Percentiles rank a stretch among this genome's conserved stretches.
phyloP scores from a whole-genome alignment of 1,140 invertebrate species.

The Drosophila kepulauana region DNA sequence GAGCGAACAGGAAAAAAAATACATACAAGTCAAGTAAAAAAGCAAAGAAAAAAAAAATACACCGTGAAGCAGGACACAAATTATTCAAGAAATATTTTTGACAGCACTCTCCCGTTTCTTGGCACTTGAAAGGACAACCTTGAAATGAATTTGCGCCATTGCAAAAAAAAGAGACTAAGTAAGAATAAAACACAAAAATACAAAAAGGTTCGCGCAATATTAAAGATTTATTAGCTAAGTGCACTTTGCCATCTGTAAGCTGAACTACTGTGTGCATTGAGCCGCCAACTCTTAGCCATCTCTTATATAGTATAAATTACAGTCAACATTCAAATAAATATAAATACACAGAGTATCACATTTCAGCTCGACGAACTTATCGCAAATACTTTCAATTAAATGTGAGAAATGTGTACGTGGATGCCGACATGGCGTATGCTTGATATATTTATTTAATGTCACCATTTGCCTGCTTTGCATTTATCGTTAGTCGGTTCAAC shows the following conservation, averaged over 20 bases:
- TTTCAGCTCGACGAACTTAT: neutral
- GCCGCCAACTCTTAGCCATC: conserved; percentile 13
- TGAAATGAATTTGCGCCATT: conserved; percentile 61
- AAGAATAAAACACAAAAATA: neutral
- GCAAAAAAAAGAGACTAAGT: conserved; percentile 18
- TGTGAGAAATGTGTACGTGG: neutral
- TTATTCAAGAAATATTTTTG: conserved; percentile 79
- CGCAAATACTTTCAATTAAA: conserved; percentile 11
- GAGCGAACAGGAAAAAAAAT: conserved; percentile 15
- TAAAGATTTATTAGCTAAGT: conserved; percentile 81
- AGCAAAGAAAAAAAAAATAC: neutral
- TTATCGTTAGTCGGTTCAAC: conserved; percentile 10
- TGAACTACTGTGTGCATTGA: conserved; percentile 3
- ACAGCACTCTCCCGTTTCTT: conserved; percentile 65
- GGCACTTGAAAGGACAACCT: conserved; percentile 76
- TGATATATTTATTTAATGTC: conserved; percentile 69
- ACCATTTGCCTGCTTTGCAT: conserved; percentile 15
- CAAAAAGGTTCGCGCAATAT: conserved; percentile 61
- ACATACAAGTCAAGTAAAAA: conserved; percentile 20
- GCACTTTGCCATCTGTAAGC: conserved; percentile 46
- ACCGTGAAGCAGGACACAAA: conserved; percentile 58
- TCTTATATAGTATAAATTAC: conserved; percentile 19
- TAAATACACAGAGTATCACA: neutral
- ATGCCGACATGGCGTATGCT: conserved; percentile 49
- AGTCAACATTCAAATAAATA: conserved; percentile 1